Base-by-base conservation (phyloP, 2,888 invertebrate species). In the Stenichneumon culpator region DNA sequence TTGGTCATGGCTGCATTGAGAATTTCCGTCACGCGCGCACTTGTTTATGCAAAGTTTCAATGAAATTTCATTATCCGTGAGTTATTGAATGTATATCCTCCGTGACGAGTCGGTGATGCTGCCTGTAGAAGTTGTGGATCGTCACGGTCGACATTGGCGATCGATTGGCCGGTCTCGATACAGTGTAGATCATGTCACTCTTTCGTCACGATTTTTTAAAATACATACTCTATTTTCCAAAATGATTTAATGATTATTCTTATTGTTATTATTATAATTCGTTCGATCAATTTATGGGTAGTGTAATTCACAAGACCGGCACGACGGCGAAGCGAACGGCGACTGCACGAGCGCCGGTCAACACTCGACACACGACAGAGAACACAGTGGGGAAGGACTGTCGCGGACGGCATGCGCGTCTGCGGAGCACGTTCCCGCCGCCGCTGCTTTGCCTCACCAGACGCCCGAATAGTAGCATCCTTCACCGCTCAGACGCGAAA, bases 351-450 rank as follows among this genome's bases (percentile, higher is more conserved):
- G 70, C 67, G 67, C 54, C 67, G 80, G 47, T 39, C 67, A 81
- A 69, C 78, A 83, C 50, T 69, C 83, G 85, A 82, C 86, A 84
- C 72, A 83, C 79, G 72, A 67, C 77, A 85, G 50, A 60, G 57
- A 63, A 69, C 39, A 79, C 75, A 73, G 88, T 83, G 75, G 87
- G 83, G 80, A 82, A 85, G 68, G 52, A 75, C 75, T 63, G 81
- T 75, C 84, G 82, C 74, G 79, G 65, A 78, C 74, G 84, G 52
- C 79, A 84, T 82, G 84, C 79, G 81, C 74, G 72, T 25, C 36
- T 36, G 54, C 72, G 50, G 65, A 73, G 39, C 81, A 78, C 65
- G 60, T 65, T 79, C 57, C 47, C 65, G 69, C 69, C 68, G 83
- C 74, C 44, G 44, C 79, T 25, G 28, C 68, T 50, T 5, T 36